Percentiles rank a stretch among this genome's conserved stretches.
Evolutionary conservation across 2,797 vertebrate genomes (phyloP).

Genomic region (Neosalanx taihuensis): DNA sequence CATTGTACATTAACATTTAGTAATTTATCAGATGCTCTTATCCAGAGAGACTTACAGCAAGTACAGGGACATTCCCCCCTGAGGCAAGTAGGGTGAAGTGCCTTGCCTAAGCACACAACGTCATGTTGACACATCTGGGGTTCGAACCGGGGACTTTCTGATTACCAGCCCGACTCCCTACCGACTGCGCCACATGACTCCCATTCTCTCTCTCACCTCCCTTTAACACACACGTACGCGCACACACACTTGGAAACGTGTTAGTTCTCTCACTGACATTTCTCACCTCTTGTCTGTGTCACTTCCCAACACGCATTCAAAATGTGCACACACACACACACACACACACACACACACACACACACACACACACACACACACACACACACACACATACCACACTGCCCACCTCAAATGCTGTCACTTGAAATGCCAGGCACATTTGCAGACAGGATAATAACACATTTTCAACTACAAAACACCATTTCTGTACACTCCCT

Average conservation of each 20-base stretch:
- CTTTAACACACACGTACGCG: slow-evolving; percentile 13
- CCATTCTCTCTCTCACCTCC: background rate
- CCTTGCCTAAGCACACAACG: too few relatives aligned
- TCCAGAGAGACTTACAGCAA: too few relatives aligned
- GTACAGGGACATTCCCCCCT: too few relatives aligned
- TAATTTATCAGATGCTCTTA: too few relatives aligned
- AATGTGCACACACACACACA: background rate
- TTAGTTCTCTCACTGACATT: background rate
- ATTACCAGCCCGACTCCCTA: too few relatives aligned
- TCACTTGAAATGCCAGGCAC: slow-evolving; percentile 36
- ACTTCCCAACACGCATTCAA: background rate
- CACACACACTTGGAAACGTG: background rate
- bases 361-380: slow-evolving; percentile 21
- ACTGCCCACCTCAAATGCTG: slow-evolving; percentile 31
- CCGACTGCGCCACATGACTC: too few relatives aligned
- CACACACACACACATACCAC: slow-evolving; percentile 10
- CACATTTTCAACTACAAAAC: slow-evolving; percentile 1
- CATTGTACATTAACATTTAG: too few relatives aligned
- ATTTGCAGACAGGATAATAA: slow-evolving; percentile 47
- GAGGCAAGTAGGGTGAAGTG: too few relatives aligned
- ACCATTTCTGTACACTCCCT: background rate
- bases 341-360: slow-evolving; percentile 13
- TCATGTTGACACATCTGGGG: too few relatives aligned
- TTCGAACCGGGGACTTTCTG: too few relatives aligned
- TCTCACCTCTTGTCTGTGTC: background rate